Evolutionary conservation across 2,113 vertebrate genomes (phyloP), one percentile per base, ranked within the genome.

Genomic region (Strigops habroptila): DNA sequence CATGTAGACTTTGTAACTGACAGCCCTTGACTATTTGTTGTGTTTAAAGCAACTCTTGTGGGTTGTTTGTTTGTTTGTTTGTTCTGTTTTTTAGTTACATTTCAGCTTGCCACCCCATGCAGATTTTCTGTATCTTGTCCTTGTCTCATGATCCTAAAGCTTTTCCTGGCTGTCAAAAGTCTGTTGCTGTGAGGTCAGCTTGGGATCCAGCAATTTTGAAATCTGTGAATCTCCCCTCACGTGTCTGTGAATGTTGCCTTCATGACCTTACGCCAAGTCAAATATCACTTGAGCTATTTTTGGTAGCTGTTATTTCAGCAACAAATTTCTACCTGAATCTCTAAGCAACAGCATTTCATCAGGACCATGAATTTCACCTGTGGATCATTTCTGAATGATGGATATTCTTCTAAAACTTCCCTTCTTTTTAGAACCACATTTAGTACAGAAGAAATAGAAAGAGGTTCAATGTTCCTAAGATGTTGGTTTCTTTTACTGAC

Each of bases 231-330:
- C 27, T 93, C 17, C 33, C 3, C 6, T 78, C 60, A 16, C 46
- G 31, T 24, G 19, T 57, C 31, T 73, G 57, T 19, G 5, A 87
- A 64, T 44, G 25, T 43, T 93, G 53, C 67, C 48, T 87, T 85
- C 4, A 1, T 82, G 81, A 91, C 59, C n/a, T 63, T 65, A 74
- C 0, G 15, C 63, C 9, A 25, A 63, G 53, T 76, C 53, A 90
- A 77, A 81, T 93, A 81, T 35, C 73, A 43, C 86, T 88, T 57
- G 28, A 68, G 70, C 49, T 96, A 96, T 94, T 90, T 88, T 82
- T 85, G 60, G 62, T 73, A 41, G 84, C 62, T 79, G 39, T 69
- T 44, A 41, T 52, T 90, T 91, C 78, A 87, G 81, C 59, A 57
- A n/a, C 11, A 31, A 3, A 76, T 88, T 87, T 87, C 62, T 80